A percentile compares a stretch with the other conserved stretches of the same genome.
Evolutionary conservation across 2,113 vertebrate species (phyloP).

Genomic region (Lepus timidus): DNA sequence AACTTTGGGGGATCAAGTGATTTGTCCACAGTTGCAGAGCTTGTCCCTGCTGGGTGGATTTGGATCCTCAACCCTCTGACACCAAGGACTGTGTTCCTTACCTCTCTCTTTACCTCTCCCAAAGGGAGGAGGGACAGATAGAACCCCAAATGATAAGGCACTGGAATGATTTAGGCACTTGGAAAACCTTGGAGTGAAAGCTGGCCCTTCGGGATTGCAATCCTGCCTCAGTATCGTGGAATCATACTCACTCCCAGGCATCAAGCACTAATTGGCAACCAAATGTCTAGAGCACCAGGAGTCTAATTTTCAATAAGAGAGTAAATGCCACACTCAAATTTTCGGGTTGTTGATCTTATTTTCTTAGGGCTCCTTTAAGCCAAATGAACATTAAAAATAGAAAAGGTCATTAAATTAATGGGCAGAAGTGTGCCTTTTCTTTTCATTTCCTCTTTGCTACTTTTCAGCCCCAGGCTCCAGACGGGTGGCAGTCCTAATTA

Average conservation of each 20-base stretch:
- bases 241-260: not conserved
- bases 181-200: not conserved
- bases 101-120: not conserved
- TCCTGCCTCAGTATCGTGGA: not conserved
- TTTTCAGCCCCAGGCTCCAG: constrained; percentile 65
- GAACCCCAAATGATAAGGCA: not conserved
- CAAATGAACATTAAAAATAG: constrained; percentile 43
- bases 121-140: not conserved
- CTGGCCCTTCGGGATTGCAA: not conserved
- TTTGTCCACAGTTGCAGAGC: not conserved
- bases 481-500: constrained; percentile 55
- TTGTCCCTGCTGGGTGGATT: not conserved
- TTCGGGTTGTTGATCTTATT: constrained; percentile 49
- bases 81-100: not conserved
- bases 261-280: not conserved
- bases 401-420: constrained; percentile 30
- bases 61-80: not conserved
- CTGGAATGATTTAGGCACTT: not conserved
- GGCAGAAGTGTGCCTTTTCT: not conserved
- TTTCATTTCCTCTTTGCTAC: not conserved
- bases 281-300: constrained; percentile 50
- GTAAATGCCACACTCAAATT: not conserved
- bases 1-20: not conserved
- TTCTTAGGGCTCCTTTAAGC: constrained; percentile 33
- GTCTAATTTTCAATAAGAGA: constrained; percentile 66